Percentiles rank a stretch among this genome's conserved stretches.
These are phyloP conservation scores for Spinus pinus DNA, from an alignment of 2,797 vertebrate genomes.

Conservation along the genomic window DNA sequence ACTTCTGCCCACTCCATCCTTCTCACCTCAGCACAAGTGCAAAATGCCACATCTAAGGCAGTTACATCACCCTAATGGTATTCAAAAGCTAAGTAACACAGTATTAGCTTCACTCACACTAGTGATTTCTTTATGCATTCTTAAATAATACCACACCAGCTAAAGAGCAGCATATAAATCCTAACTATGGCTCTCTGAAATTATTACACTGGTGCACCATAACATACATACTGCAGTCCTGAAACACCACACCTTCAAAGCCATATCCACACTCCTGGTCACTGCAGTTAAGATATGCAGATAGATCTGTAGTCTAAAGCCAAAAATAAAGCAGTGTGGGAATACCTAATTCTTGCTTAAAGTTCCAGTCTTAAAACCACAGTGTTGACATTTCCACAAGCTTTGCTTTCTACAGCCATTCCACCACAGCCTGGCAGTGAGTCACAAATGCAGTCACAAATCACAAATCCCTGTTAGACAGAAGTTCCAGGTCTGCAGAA, in stretches of 20 bases:
- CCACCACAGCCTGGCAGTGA: background rate
- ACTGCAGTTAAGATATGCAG: background rate
- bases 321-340: background rate
- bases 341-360: background rate
- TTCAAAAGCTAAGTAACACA: background rate
- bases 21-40: background rate
- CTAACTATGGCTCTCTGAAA: background rate
- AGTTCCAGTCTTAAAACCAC: background rate
- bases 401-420: background rate
- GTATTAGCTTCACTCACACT: background rate
- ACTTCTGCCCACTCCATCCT: background rate
- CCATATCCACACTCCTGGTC: background rate
- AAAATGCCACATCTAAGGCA: background rate
- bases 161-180: background rate
- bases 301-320: background rate
- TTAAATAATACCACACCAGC: background rate
- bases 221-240: rapidly evolving
- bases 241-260: background rate
- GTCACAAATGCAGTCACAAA: background rate
- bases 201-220: background rate
- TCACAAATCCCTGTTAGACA: background rate
- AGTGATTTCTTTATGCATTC: background rate
- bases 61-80: background rate
- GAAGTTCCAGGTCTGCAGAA: background rate
- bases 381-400: background rate